A percentile compares a stretch with the other conserved stretches of the same genome.
These are phyloP conservation scores for Lycaena phlaeas DNA, from an alignment of 2,888 invertebrate genomes.

Conservation along the genomic window DNA sequence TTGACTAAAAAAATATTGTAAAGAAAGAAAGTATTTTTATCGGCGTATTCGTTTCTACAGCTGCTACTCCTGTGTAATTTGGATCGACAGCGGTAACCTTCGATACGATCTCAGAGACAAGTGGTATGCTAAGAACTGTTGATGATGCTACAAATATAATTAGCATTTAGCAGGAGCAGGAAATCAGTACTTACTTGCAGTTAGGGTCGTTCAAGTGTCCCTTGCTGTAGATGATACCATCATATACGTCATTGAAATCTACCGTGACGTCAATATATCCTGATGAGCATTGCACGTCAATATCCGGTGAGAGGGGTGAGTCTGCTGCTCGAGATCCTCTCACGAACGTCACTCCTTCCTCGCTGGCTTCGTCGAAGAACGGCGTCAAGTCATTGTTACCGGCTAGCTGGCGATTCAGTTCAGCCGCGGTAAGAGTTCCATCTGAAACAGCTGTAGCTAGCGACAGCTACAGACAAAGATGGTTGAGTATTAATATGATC, in stretches of 20 bases:
- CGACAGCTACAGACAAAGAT: constrained; percentile 55
- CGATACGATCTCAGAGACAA: too few species aligned
- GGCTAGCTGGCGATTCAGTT: constrained; percentile 53
- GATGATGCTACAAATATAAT: too few species aligned
- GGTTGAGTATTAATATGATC: too few species aligned
- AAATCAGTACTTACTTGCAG: constrained; percentile 76
- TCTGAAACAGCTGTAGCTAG: constrained; percentile 67
- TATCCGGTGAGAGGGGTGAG: constrained; percentile 55
- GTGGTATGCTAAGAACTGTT: too few species aligned
- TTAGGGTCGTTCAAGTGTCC: constrained; percentile 77
- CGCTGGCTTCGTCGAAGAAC: constrained; percentile 44
- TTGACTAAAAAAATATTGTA: too few species aligned
- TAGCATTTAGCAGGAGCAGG: too few species aligned
- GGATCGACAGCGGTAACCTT: too few species aligned
- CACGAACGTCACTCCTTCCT: constrained; percentile 60
- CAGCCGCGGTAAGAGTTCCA: constrained; percentile 51
- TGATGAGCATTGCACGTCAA: constrained; percentile 75
- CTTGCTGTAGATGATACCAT: constrained; percentile 81
- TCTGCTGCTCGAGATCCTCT: constrained; percentile 68
- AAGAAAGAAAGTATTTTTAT: too few species aligned
- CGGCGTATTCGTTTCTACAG: too few species aligned
- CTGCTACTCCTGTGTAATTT: too few species aligned
- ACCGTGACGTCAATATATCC: constrained; percentile 75
- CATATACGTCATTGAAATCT: constrained; percentile 75
- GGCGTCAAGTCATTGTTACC: constrained; percentile 52